Percentiles rank a stretch among this genome's conserved stretches.
phyloP scores from a whole-genome alignment of 1,140 invertebrate genomes.

The Ostrea edulis region DNA sequence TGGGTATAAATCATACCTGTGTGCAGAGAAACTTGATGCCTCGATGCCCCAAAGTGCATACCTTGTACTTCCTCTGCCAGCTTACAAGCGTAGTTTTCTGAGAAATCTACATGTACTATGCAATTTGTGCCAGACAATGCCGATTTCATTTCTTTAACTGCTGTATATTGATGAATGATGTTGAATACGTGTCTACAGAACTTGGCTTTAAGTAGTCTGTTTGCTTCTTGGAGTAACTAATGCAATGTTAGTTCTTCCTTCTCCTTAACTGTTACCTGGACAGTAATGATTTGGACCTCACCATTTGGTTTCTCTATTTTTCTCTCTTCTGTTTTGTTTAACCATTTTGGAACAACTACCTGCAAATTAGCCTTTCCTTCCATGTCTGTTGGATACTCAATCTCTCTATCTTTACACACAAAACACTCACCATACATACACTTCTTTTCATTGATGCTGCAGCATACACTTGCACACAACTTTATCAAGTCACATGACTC shows the following conservation, averaged over 20 bases:
- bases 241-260: conserved; percentile 11
- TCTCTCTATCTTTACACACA: conserved; percentile 27
- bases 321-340: conserved; percentile 48
- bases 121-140: conserved; percentile 54
- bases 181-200: conserved; percentile 58
- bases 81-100: conserved; percentile 59
- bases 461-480: conserved; percentile 45
- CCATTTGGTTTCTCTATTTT: conserved; percentile 34
- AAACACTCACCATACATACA: conserved; percentile 50
- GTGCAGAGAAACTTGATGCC: conserved; percentile 43
- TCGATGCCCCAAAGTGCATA: conserved; percentile 58
- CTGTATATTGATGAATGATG: conserved; percentile 56
- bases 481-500: conserved; percentile 3
- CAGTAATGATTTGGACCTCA: conserved; percentile 37
- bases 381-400: not conserved
- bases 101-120: conserved; percentile 63
- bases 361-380: conserved; percentile 42
- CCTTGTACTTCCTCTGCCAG: conserved; percentile 49
- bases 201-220: conserved; percentile 38
- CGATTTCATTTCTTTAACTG: conserved; percentile 49
- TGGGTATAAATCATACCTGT: conserved; percentile 47
- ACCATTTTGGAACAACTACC: conserved; percentile 41
- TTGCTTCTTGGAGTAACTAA: conserved; percentile 35
- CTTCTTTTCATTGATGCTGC: conserved; percentile 38
- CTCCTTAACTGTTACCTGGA: conserved; percentile 47